Evolutionary conservation across 2,113 vertebrate genomes (phyloP), one percentile per base, ranked within the genome.

Genomic region (Centropus unirufus): DNA sequence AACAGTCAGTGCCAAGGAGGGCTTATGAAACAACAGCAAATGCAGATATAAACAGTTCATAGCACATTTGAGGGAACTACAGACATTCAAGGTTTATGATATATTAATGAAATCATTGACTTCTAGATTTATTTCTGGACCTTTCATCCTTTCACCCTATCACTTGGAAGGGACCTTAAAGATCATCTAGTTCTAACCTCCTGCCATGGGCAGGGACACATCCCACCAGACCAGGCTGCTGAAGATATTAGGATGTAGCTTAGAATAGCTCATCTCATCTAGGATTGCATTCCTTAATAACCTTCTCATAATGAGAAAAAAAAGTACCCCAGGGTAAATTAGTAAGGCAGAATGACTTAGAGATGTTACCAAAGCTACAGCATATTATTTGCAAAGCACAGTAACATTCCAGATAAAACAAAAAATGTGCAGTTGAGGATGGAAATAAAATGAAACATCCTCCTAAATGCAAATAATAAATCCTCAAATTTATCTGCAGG

Each of bases 51-150:
- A 83, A 63, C 4, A 81, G 24, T 15, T 5, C 32, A 46, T 7
- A 80, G 27, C 23, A 79, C 20, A 54, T 30, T 55, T 20, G 1
- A 51, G 54, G 55, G 36, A 92, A 66, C 29, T 57, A 75, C 11
- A 81, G n/a, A 12, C 19, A 69, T 73, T 62, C 32, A 57, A 52
- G 14, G 24, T 11, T 87, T 82, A 64, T 54, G 21, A 68, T 57
- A 22, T 4, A n/a, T 40, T 61, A 87, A 27, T 64, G 46, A 61
- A 89, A 44, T 16, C 29, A 32, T 12, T 72, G 47, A 49, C 42
- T 87, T 89, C 11, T 57, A 30, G 36, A 93, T 90, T 62, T 54
- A 36, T 74, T 87, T 92, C 39, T 44, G 49, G 20, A 75, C 24
- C 40, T 91, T 87, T 82, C 77, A 66, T 80, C 69, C 7, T 87